Conservation (phyloP, 2,888 invertebrate species). For the Melanophora roralis region DNA sequence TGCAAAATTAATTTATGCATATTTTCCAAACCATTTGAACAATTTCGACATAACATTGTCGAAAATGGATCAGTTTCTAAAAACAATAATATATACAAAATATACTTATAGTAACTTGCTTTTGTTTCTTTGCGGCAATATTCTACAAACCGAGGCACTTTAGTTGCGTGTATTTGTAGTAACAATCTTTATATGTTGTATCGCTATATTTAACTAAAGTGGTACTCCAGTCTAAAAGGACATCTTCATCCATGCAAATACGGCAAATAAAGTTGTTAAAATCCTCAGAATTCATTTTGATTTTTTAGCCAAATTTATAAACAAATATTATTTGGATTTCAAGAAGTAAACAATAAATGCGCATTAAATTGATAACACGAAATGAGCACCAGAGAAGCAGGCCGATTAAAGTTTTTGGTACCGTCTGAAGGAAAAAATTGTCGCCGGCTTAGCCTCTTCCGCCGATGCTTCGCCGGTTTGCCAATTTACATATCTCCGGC, state of each 20-base stretch:
- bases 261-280: slow-evolving; percentile 43
- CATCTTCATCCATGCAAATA: slow-evolving; percentile 37
- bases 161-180: slow-evolving; percentile 51
- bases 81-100: neutral
- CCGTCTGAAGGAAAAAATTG: too few species aligned
- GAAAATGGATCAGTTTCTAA: slow-evolving; percentile 34
- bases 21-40: slow-evolving; percentile 9
- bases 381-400: too few species aligned
- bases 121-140: neutral
- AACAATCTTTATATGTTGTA: slow-evolving; percentile 45
- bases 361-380: neutral
- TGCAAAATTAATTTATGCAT: slow-evolving; percentile 15
- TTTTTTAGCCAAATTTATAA: neutral
- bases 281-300: slow-evolving; percentile 29
- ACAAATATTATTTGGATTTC: neutral
- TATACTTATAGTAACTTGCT: too few species aligned
- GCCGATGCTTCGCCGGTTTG: too few species aligned
- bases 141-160: slow-evolving; percentile 37
- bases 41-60: slow-evolving; percentile 41
- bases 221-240: slow-evolving; percentile 38
- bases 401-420: too few species aligned
- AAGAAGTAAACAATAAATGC: slow-evolving; percentile 22
- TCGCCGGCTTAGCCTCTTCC: too few species aligned
- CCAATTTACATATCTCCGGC: too few species aligned
- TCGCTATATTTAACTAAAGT: neutral